Evolutionary conservation across 2,888 invertebrate species (phyloP), one percentile per base, ranked within the genome.

Genomic region (Ectemnius cavifrons): DNA sequence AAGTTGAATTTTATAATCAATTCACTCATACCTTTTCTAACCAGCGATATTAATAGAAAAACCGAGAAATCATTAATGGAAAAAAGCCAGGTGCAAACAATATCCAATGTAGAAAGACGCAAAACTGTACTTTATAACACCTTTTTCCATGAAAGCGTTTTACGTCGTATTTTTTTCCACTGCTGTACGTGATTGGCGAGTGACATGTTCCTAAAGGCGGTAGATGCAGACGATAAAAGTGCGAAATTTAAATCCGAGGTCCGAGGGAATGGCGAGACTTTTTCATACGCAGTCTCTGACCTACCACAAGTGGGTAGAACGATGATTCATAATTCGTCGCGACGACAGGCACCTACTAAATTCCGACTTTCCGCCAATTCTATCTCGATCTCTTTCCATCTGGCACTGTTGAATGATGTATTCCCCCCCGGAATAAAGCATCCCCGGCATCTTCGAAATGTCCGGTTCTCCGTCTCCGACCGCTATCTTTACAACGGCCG

Each of bases 1-100:
- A 94, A 96, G 97, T 94, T 16, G 8, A 49, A 47, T 57, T 56
- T 65, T 5, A 58, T 68, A 59, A 63, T 20, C 2, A 0, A 11
- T n/a, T 56, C 23, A 2, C 23, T 23, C 3, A 23, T 2, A 2
- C 3, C 23, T 3, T 23, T 23, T 23, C 2, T 23, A 23, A 2
- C 23, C 23, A 3, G 3, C 23, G 23, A 23, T 23, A 23, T 23
- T 23, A 3, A 23, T 23, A 23, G 23, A 23, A 23, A 23, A 23
- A 2, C 23, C 8, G 11, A 4, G 37, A 37, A 37, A 37, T 6
- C 8, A 37, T 37, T 37, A 8, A 37, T 37, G 37, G 37, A 37
- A 23, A 37, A 37, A 8, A n/a, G n/a, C n/a, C 37, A 6, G 8
- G 37, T 6, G 8, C 2, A 37, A 6, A 37, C 4, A 6, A 11